phyloP scores from a whole-genome alignment of 2,888 invertebrate genomes.

The Lasioglossum pauxillum region DNA sequence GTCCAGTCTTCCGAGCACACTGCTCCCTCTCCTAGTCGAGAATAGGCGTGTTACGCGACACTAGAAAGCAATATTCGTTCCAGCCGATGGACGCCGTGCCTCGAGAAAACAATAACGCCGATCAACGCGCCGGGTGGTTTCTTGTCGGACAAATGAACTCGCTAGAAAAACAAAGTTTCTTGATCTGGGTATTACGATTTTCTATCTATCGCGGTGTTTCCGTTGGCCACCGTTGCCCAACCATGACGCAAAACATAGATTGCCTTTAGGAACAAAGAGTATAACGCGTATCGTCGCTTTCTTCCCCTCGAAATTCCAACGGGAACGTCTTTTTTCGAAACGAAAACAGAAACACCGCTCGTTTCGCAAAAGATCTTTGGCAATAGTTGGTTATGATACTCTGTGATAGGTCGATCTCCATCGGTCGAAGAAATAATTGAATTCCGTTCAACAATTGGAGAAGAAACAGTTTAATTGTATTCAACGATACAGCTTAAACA shows the following conservation, averaged over 20 bases:
- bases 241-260: constrained; percentile 26
- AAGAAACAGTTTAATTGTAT: constrained; percentile 56
- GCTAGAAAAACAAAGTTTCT: constrained; percentile 30
- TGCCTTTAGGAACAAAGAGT: constrained; percentile 2
- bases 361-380: constrained; percentile 6
- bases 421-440: constrained; percentile 37
- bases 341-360: background rate
- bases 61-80: constrained; percentile 40
- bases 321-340: background rate
- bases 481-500: constrained; percentile 52
- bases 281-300: constrained; percentile 28
- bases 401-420: constrained; percentile 1
- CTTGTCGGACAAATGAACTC: constrained; percentile 17
- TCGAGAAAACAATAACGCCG: constrained; percentile 20
- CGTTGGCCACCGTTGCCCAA: constrained; percentile 2
- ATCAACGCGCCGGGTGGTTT: constrained; percentile 23
- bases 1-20: background rate
- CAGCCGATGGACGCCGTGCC: constrained; percentile 3
- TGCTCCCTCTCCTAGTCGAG: background rate
- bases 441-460: constrained; percentile 55
- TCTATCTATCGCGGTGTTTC: constrained; percentile 7
- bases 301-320: constrained; percentile 16
- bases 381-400: background rate
- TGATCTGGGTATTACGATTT: constrained; percentile 2
- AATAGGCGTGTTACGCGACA: background rate